These are phyloP conservation scores for Telmatherina bonti DNA, from an alignment of 2,797 vertebrate genomes.

Conservation along the genomic window DNA sequence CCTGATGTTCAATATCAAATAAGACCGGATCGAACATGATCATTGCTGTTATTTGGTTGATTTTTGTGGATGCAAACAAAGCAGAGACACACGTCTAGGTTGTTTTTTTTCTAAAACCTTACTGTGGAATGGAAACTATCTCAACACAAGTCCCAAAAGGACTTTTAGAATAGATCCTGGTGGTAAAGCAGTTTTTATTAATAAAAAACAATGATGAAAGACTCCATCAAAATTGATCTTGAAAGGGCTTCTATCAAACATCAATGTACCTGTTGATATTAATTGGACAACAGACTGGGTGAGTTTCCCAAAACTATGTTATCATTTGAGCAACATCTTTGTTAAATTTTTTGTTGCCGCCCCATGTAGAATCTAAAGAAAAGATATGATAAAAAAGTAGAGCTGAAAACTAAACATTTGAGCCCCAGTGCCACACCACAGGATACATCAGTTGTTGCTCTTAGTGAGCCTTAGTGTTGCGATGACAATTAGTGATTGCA, in stretches of 20 bases:
- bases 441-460: neutral
- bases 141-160: neutral
- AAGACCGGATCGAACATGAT: neutral
- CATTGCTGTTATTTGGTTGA: neutral
- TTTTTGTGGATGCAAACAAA: neutral
- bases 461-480: neutral
- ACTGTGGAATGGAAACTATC: neutral
- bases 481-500: neutral
- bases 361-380: neutral
- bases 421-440: neutral
- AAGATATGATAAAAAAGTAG: constrained; percentile 6
- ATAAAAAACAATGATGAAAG: neutral
- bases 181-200: neutral
- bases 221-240: too few relatives aligned
- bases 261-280: too few relatives aligned
- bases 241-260: too few relatives aligned
- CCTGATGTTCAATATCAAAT: constrained; percentile 20
- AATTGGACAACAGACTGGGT: neutral
- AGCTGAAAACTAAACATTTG: neutral
- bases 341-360: neutral
- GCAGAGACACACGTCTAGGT: neutral
- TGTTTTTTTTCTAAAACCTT: neutral
- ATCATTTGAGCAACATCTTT: too few relatives aligned
- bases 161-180: too few relatives aligned
- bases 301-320: neutral